Percentiles rank a stretch among this genome's conserved stretches.
Conservation (phyloP, 2,888 invertebrate species). For the Sinopyrophorus schimmeli region DNA sequence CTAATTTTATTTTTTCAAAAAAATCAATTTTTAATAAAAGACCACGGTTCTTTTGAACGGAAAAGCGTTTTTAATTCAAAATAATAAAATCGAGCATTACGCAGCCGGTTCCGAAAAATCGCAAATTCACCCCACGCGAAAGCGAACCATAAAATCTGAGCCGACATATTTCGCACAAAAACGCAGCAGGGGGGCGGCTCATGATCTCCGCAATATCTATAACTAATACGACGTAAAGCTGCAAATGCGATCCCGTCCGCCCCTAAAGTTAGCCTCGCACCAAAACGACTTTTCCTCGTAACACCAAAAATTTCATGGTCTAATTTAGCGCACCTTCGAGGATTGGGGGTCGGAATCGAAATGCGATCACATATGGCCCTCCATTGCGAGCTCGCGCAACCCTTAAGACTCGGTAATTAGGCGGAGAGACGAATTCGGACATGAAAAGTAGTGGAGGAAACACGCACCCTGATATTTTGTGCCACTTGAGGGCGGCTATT, state of each 20-base stretch:
- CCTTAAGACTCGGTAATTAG: neutral
- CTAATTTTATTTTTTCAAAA: too few species aligned
- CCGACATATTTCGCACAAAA: constrained; percentile 8
- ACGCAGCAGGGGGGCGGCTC: constrained; percentile 1
- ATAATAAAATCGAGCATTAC: too few species aligned
- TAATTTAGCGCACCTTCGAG: constrained; percentile 49
- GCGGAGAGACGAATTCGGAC: too few species aligned
- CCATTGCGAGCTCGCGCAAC: neutral
- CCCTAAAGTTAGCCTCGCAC: constrained; percentile 35
- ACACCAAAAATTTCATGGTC: constrained; percentile 50
- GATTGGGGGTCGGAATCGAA: constrained; percentile 41
- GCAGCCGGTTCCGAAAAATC: too few species aligned
- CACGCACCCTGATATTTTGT: constrained; percentile 18
- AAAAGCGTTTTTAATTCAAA: too few species aligned
- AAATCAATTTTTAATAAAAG: too few species aligned
- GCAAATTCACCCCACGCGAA: too few species aligned
- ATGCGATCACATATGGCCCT: constrained; percentile 38
- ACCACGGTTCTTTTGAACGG: too few species aligned
- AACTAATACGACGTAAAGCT: constrained; percentile 29
- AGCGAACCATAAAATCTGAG: too few species aligned
- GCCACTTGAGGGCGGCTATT: constrained; percentile 9
- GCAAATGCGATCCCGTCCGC: constrained; percentile 31
- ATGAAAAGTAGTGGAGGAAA: neutral
- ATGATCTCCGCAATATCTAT: constrained; percentile 23
- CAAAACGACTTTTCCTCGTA: constrained; percentile 46